Percentiles rank a stretch among this genome's conserved stretches.
Conservation (phyloP, 2,797 vertebrate species). For the Toxotes lorentzi region DNA sequence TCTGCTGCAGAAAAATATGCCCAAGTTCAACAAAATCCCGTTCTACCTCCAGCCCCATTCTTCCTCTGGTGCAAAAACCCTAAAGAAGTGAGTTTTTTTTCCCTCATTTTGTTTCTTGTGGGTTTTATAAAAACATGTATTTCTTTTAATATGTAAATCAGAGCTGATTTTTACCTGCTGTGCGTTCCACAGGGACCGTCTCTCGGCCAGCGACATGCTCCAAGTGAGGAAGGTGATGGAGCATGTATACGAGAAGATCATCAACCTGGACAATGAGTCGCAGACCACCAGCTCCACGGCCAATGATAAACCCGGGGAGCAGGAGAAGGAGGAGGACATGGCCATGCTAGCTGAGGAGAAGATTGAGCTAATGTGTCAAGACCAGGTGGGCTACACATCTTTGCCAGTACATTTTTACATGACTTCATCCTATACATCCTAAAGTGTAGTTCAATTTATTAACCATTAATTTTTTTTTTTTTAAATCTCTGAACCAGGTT, state of each 20-base stretch:
- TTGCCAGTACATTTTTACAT: not conserved
- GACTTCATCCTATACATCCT: not conserved
- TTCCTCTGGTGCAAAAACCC: conserved; percentile 98
- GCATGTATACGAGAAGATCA: conserved; percentile 99
- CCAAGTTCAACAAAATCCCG: conserved; percentile 99
- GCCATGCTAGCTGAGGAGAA: conserved; percentile 97
- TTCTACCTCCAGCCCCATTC: conserved; percentile 99
- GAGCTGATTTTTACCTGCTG: not conserved
- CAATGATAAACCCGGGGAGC: conserved; percentile 97
- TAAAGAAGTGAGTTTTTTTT: conserved; percentile 95
- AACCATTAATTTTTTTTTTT: not conserved
- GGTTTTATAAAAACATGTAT: not conserved
- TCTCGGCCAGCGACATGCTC: conserved; percentile 99
- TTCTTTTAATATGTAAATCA: not conserved
- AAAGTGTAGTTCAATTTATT: not conserved
- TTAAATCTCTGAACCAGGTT: conserved; percentile 83
- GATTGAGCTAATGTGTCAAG: conserved; percentile 98
- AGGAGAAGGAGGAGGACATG: conserved; percentile 98
- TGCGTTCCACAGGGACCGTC: conserved; percentile 88
- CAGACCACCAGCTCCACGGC: conserved; percentile 98
- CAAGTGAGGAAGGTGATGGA: conserved; percentile 99
- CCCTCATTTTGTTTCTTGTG: not conserved
- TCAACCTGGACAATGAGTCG: conserved; percentile 98
- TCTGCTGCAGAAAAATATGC: conserved; percentile 98
- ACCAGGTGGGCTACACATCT: conserved; percentile 88